Conservation (phyloP, 2,113 vertebrate genomes). For the Scortum barcoo region DNA sequence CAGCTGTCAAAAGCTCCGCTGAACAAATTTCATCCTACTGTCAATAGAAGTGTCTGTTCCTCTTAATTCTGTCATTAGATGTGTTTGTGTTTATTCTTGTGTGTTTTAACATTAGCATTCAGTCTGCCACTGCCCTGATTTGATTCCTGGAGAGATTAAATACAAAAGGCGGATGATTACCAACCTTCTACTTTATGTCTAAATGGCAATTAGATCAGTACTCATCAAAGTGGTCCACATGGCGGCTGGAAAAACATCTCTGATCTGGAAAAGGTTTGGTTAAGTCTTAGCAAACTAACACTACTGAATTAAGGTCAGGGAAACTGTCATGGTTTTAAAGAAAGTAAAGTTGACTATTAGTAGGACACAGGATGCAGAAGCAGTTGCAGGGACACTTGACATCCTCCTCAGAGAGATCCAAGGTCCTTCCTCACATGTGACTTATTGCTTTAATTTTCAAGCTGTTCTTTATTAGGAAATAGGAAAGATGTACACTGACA, state of each 20-base stretch:
- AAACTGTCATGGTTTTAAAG: background rate
- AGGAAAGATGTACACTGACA: too few species aligned
- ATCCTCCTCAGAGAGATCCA: too few species aligned
- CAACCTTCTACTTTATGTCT: background rate
- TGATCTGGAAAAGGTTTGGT: background rate
- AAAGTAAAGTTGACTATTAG: background rate
- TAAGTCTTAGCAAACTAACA: background rate
- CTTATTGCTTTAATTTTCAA: too few species aligned
- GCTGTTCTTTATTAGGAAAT: too few species aligned
- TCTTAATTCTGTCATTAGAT: background rate
- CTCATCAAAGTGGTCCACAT: background rate
- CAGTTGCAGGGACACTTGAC: background rate
- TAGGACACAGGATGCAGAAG: background rate
- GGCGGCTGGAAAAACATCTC: background rate
- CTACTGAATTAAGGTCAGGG: background rate
- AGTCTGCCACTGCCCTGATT: background rate
- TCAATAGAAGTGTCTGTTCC: slow-evolving; percentile 1
- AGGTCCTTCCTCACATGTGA: too few species aligned
- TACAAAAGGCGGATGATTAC: background rate
- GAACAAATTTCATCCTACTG: slow-evolving; percentile 10
- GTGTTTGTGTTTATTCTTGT: background rate
- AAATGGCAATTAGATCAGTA: background rate
- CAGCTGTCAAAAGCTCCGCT: slow-evolving; percentile 20
- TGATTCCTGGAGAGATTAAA: background rate
- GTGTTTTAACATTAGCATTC: slow-evolving; percentile 8